Evolutionary conservation across 2,888 invertebrate genomes (phyloP), one percentile per base, ranked within the genome.

Genomic region (Philereme vetulata): DNA sequence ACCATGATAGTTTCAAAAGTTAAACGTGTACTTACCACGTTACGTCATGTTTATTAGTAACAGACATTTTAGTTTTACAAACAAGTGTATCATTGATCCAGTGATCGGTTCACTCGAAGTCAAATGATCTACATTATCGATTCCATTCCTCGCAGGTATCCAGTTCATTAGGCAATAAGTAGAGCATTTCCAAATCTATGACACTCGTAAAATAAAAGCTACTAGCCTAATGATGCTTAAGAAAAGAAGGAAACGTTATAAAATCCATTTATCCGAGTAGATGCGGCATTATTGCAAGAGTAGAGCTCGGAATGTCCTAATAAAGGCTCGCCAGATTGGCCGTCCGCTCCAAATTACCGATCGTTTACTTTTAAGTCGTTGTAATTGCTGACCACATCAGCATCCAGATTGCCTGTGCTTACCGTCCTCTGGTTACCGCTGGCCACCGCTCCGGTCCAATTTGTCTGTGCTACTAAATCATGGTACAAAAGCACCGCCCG

Each of bases 391-490:
- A 80, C 83, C 83, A 76, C 80, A 84, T 82, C 77, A 78, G 81
- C 77, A 76, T 82, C 77, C 81, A 84, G 78, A 81, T 83, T 85
- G 84, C 79, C 74, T 77, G 76, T 75, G 77, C 75, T 58, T 46
- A 49, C 38, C 5, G 38, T 8, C 8, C 33, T 51, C 53, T 44
- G 47, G 7, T 48, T 33, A 51, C 51, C 59, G 52, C 44, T 49
- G 54, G 51, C 64, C 49, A 62, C 53, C 48, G 63, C 80, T 77
- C 78, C 79, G 81, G 75, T 78, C 85, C 89, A 91, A 90, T 90
- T 90, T 90, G 86, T 86, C 77, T 84, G 85, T 75, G 78, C 82
- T 86, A 87, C 88, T 91, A 91, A 90, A 91, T 91, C 90, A 91
- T 85, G 82, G 76, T 71, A 84, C 86, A 90, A 91, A 91, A 84